Percentiles rank a stretch among this genome's conserved stretches.
These are phyloP conservation scores for Tachysurus vachellii DNA, from an alignment of 2,113 vertebrate genomes.

Conservation along the genomic window DNA sequence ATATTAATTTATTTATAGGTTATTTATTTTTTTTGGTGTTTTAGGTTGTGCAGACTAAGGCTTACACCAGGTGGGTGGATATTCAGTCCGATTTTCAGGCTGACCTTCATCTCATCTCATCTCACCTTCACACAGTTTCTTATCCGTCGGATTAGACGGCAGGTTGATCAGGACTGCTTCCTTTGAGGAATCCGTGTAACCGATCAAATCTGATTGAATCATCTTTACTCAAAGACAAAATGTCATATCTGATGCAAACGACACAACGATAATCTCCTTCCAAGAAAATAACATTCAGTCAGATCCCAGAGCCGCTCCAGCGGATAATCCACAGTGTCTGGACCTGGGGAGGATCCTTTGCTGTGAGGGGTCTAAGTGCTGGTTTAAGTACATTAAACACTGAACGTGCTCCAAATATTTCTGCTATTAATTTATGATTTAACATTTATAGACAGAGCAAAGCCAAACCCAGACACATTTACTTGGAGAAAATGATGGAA, in stretches of 20 bases:
- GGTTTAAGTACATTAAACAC: neutral
- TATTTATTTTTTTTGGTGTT: too few relatives aligned
- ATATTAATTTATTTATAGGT: too few relatives aligned
- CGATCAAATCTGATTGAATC: neutral
- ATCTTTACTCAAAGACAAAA: neutral
- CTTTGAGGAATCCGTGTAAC: neutral
- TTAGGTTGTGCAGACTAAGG: too few relatives aligned
- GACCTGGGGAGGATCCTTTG: neutral
- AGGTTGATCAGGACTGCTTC: neutral
- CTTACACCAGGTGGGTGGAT: too few relatives aligned
- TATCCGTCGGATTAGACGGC: neutral
- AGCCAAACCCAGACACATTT: too few relatives aligned
- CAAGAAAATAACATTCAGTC: neutral
- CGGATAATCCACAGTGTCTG: neutral
- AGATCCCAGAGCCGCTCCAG: neutral
- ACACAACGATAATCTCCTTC: neutral
- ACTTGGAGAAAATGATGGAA: too few relatives aligned
- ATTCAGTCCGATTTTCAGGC: too few relatives aligned
- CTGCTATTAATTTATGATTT: too few relatives aligned
- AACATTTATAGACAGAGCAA: too few relatives aligned
- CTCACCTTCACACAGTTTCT: too few relatives aligned
- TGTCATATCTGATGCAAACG: neutral
- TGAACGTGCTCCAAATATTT: too few relatives aligned
- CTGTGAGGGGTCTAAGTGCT: neutral
- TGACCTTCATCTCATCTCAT: too few relatives aligned